These are phyloP conservation scores for Brachyopa scutellaris DNA, from an alignment of 2,888 invertebrate species.

Conservation along the genomic window DNA sequence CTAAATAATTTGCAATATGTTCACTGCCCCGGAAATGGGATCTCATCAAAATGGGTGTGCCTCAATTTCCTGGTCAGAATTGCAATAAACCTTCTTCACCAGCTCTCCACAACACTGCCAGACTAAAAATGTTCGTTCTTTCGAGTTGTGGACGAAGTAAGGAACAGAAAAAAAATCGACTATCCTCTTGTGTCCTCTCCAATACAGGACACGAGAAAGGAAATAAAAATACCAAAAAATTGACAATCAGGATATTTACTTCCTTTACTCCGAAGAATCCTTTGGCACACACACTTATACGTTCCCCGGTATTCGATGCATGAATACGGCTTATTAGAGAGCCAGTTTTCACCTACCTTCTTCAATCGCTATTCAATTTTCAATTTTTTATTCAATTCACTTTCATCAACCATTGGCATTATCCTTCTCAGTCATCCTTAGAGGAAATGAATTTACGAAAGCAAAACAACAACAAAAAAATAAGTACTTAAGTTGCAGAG, in stretches of 20 bases:
- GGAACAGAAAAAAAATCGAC: slow-evolving; percentile 4
- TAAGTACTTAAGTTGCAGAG: slow-evolving; percentile 9
- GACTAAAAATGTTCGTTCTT: slow-evolving; percentile 47
- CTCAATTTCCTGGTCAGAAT: slow-evolving; percentile 72
- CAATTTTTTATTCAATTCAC: slow-evolving; percentile 59
- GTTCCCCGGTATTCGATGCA: neutral
- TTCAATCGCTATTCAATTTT: slow-evolving; percentile 26
- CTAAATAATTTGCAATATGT: slow-evolving; percentile 66
- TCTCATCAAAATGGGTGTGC: slow-evolving; percentile 73
- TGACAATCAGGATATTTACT: slow-evolving; percentile 62
- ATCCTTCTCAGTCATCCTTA: slow-evolving; percentile 30
- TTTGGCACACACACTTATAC: slow-evolving; percentile 12
- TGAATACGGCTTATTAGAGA: slow-evolving; percentile 60
- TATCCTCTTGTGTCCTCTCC: slow-evolving; percentile 34
- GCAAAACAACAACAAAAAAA: slow-evolving; percentile 25
- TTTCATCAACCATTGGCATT: slow-evolving; percentile 48
- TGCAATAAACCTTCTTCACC: slow-evolving; percentile 63
- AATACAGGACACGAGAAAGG: slow-evolving; percentile 29
- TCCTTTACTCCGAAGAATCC: slow-evolving; percentile 26
- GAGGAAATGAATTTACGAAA: slow-evolving; percentile 47
- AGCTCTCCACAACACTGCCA: neutral
- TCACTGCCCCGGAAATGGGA: slow-evolving; percentile 71
- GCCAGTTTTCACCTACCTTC: slow-evolving; percentile 4
- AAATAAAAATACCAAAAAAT: slow-evolving; percentile 64
- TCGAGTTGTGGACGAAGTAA: slow-evolving; percentile 1